Conservation (phyloP, 2,113 vertebrate species). For the Pterocles orientalis region DNA sequence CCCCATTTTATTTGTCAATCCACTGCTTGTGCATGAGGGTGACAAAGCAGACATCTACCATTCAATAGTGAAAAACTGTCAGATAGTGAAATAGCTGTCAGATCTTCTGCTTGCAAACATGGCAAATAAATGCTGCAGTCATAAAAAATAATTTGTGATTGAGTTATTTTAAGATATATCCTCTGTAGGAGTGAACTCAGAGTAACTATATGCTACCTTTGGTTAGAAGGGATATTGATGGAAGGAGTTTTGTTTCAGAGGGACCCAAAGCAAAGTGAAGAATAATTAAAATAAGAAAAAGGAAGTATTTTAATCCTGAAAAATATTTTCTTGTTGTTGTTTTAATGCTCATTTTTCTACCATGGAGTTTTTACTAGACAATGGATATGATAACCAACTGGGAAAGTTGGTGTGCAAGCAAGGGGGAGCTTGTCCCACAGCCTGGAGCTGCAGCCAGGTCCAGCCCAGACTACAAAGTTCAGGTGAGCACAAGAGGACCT, state of each 20-base stretch:
- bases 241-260: background rate
- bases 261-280: background rate
- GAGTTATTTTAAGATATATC: background rate
- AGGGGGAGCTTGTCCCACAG: background rate
- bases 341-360: background rate
- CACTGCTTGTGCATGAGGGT: background rate
- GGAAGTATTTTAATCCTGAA: background rate
- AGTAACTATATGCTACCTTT: background rate
- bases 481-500: background rate
- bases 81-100: no score
- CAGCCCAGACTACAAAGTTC: background rate
- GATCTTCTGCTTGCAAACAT: background rate
- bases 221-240: background rate
- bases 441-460: background rate
- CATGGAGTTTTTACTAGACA: background rate
- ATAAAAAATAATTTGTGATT: background rate
- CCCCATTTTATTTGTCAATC: background rate
- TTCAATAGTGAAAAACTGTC: background rate
- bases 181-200: background rate
- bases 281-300: background rate
- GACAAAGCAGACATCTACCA: background rate
- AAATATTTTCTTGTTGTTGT: background rate
- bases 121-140: background rate
- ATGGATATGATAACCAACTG: background rate
- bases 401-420: accelerated